These are phyloP conservation scores for rabbit (Oryctolagus cuniculus) DNA, from an alignment of 2,113 vertebrate species.

Conservation along the genomic window mOryCun1.1 NC_091433.1:173153501-173154000, in stretches of 20 bases:
- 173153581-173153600: background rate
- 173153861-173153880: background rate
- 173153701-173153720: background rate
- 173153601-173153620: background rate
- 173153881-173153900: background rate
- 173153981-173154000: background rate
- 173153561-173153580: background rate
- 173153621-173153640: background rate
- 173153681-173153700: background rate
- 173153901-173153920: background rate
- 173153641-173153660: background rate
- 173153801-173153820: background rate
- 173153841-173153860: background rate
- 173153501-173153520: background rate
- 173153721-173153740: background rate
- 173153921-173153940: background rate
- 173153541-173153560: background rate
- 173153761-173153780: background rate
- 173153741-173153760: background rate
- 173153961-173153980: background rate
- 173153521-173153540: background rate
- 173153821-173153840: background rate
- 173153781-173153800: background rate
- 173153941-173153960: background rate
- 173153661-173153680: background rate